Evolutionary conservation across 2,888 invertebrate species (phyloP), one percentile per base, ranked within the genome.

Genomic region (Acrobasis repandana): DNA sequence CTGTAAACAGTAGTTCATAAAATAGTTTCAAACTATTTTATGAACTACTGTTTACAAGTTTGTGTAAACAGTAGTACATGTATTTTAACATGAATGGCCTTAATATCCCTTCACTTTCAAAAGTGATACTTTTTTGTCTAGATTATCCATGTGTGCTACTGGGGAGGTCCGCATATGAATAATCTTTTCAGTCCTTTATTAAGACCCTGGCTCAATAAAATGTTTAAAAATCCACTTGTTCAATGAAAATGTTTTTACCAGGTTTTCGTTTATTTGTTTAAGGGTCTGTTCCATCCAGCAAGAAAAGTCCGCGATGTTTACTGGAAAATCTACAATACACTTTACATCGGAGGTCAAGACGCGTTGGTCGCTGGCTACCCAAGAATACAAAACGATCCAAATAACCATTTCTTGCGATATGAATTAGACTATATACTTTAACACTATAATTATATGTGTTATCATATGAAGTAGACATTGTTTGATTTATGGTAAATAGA

Each of bases 301-400:
- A 94, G 99, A 62, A 99, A 99, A 93, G 99, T 99, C 0, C 95
- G 99, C 34, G 99, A 99, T 83, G 99, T 99, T 0, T 99, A 99
- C 83, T 99, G 99, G 99, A 99, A 99, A 91, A 98, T 99, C 72
- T 99, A 99, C 91, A 99, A 99, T 92, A 98, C 99, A 0, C 93
- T 99, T 60, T 99, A 99, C 80, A 99, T 99, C 73, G 99, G 99
- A 33, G 99, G 98, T 9, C 99, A 99, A 86, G 99, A 99, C 86
- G 97, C 99, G 0, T 93, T 99, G 59, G 98, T 99, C 34, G 98
- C 98, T 52, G 98, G 98, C 15, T 99, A 98, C 89, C 99, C 99
- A n/a, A 93, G 98, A 71, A 97, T 99, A 83, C 95, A 96, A 68
- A 98, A 99, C 83, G 99, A 99, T 86, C 97, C 98, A 61, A 97